Evolutionary conservation across 2,888 invertebrate genomes (phyloP).

Genomic region (Vannuccia rotundouncinata): DNA sequence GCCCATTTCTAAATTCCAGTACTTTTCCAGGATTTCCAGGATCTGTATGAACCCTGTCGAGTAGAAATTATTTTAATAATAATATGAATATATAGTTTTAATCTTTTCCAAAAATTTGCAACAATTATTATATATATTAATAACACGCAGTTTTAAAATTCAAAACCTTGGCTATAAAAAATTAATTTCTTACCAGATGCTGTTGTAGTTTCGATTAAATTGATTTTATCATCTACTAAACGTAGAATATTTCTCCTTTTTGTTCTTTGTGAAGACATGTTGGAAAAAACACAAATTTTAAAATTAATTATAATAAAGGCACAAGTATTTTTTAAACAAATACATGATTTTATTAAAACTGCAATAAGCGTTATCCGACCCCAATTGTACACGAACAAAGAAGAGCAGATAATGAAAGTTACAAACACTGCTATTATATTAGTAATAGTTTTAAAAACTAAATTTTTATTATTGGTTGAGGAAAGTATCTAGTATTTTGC

Average conservation of each 20-base stretch:
- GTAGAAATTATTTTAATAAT: background rate
- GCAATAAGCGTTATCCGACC: background rate
- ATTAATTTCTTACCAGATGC: background rate
- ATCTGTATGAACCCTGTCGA: too few species aligned
- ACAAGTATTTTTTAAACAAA: background rate
- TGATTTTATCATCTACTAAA: background rate
- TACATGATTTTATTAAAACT: background rate
- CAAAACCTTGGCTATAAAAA: background rate
- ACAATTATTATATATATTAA: background rate
- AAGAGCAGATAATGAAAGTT: background rate
- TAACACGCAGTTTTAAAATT: background rate
- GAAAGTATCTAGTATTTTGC: background rate
- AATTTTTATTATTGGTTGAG: background rate
- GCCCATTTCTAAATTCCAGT: too few species aligned
- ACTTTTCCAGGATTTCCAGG: too few species aligned
- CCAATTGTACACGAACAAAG: background rate
- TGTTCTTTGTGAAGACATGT: background rate
- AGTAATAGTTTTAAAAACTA: background rate
- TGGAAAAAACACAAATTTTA: background rate
- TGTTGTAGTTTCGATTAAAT: background rate
- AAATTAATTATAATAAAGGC: background rate
- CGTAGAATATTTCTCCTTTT: background rate
- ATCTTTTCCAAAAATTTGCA: background rate
- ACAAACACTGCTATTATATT: background rate
- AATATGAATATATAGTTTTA: background rate